Conservation (phyloP, 2,113 vertebrate genomes). For the Triplophysa tibetana region DNA sequence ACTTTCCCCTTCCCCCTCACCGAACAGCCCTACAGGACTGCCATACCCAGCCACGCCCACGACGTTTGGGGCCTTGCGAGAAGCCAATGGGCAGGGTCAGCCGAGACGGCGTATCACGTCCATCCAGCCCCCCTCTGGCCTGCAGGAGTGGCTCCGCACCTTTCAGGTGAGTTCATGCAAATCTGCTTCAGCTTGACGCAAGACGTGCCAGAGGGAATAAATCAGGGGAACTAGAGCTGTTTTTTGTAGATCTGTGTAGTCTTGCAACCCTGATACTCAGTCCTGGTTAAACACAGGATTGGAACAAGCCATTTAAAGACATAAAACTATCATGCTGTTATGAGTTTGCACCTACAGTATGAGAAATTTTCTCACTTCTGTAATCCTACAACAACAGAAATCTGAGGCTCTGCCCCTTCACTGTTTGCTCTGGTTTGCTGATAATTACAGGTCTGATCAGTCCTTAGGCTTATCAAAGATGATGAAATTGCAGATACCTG, state of each 20-base stretch:
- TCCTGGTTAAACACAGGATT: no score
- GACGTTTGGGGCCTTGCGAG: constrained; percentile 94
- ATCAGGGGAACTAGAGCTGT: neutral
- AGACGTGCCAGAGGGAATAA: neutral
- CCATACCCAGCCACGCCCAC: constrained; percentile 96
- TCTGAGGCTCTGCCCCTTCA: constrained; percentile 63
- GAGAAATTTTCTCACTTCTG: neutral
- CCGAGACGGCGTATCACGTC: constrained; percentile 94
- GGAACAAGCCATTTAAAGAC: neutral
- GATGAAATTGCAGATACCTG: constrained; percentile 57
- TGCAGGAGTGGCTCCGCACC: constrained; percentile 98
- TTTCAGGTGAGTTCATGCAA: constrained; percentile 85
- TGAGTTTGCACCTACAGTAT: neutral
- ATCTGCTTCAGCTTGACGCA: neutral
- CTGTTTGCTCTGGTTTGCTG: constrained; percentile 59
- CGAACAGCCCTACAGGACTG: constrained; percentile 87
- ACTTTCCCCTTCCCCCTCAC: neutral
- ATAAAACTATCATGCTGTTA: neutral
- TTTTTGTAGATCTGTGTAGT: neutral
- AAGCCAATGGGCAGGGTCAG: constrained; percentile 95
- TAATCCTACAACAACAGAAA: constrained; percentile 47
- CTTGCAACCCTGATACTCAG: neutral
- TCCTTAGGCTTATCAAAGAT: constrained; percentile 58
- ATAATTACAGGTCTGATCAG: constrained; percentile 69
- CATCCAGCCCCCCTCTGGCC: constrained; percentile 92